Percentiles rank a stretch among this genome's conserved stretches.
Evolutionary conservation across 1,140 invertebrate species (phyloP).

Genomic region (Aphelenchoides fujianensis): DNA sequence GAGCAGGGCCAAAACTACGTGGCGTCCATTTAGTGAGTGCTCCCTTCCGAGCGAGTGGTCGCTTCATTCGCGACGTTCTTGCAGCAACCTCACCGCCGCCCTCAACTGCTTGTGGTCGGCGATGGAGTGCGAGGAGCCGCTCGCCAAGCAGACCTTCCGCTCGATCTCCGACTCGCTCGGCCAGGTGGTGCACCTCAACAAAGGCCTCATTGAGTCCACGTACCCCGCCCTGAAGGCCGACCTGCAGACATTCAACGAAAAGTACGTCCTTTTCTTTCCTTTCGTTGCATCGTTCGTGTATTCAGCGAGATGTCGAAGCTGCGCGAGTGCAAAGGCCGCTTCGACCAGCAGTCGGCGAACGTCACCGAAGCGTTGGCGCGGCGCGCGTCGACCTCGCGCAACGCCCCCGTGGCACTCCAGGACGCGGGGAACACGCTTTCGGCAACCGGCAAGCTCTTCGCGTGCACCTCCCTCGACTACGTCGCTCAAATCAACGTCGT

Average conservation of each 20-base stretch:
- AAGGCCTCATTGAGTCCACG: constrained; percentile 52
- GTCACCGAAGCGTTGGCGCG: constrained; percentile 52
- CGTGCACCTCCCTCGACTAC: constrained; percentile 60
- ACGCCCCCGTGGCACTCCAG: constrained; percentile 43
- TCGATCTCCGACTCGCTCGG: constrained; percentile 52
- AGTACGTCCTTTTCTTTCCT: constrained; percentile 34
- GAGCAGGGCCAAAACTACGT: constrained; percentile 47
- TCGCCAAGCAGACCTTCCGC: constrained; percentile 37
- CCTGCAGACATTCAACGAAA: constrained; percentile 47
- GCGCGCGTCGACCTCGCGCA: constrained; percentile 51
- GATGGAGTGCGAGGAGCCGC: constrained; percentile 35
- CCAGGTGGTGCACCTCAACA: constrained; percentile 53
- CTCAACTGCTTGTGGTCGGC: constrained; percentile 47
- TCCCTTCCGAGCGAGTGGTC: background rate
- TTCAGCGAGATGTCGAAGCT: constrained; percentile 56
- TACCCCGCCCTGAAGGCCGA: constrained; percentile 38
- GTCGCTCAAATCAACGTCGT: constrained; percentile 59
- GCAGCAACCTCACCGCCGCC: constrained; percentile 47
- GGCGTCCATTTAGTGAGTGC: constrained; percentile 40
- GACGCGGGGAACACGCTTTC: constrained; percentile 56
- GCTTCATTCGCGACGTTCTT: constrained; percentile 25
- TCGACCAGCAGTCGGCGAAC: constrained; percentile 48
- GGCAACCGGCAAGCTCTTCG: constrained; percentile 59
- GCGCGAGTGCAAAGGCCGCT: constrained; percentile 44
- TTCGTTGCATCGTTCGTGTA: constrained; percentile 25